These are phyloP conservation scores for Engystomops pustulosus DNA, from an alignment of 2,113 vertebrate species.

Conservation along the genomic window DNA sequence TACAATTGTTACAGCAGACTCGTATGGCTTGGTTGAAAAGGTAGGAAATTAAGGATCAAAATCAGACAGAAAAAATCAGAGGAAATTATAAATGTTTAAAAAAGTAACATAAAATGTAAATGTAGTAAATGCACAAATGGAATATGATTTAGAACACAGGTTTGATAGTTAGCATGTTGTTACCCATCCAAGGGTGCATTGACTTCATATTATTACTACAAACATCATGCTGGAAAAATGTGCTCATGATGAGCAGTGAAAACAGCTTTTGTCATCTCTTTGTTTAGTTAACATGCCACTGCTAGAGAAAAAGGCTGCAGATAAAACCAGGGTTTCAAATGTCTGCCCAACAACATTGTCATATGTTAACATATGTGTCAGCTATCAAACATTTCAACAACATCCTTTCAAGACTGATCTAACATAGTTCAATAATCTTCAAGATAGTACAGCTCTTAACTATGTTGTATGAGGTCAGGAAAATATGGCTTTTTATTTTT, in stretches of 20 bases:
- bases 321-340: constrained; percentile 18
- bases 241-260: constrained; percentile 41
- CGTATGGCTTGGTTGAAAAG: too few relatives aligned
- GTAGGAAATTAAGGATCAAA: neutral
- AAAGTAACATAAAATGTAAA: constrained; percentile 25
- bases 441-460: neutral
- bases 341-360: constrained; percentile 13
- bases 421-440: neutral
- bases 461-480: neutral
- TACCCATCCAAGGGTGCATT: constrained; percentile 38
- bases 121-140: constrained; percentile 2
- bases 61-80: constrained; percentile 3
- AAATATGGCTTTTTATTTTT: neutral
- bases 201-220: constrained; percentile 42
- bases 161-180: constrained; percentile 46
- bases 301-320: neutral
- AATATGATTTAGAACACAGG: neutral
- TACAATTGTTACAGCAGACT: too few relatives aligned
- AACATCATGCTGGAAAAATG: constrained; percentile 57
- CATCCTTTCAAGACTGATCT: neutral
- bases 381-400: constrained; percentile 30
- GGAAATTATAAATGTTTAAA: too few relatives aligned
- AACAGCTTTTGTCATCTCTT: constrained; percentile 46
- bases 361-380: neutral
- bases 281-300: constrained; percentile 16